Base-by-base conservation (phyloP, 92 coral and sea anemone genomes). In the Heteractis magnifica region DNA sequence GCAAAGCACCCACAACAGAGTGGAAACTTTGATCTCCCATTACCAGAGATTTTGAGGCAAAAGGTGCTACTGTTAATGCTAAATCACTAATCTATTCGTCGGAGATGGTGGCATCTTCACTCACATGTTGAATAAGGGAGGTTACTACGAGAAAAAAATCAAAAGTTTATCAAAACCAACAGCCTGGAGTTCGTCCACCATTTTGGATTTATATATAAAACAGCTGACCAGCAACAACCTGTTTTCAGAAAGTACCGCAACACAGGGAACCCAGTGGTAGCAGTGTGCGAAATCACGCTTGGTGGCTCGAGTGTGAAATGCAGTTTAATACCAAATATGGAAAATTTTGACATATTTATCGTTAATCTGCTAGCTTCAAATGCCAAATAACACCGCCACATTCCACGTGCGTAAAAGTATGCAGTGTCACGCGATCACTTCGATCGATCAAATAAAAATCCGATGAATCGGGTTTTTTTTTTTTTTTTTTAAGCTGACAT, bases 1-100 rank as follows among this genome's bases (percentile, higher is more conserved):
- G 71, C 49, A 92, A 88, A 6, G 79, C 16, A 34, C n/a, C 49
- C 23, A 75, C 90, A 13, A 60, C 85, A 18, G 82, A 50, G 10
- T 64, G 15, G 7, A 82, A 11, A 5, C 49, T 51, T 51, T 19
- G 52, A 49, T 13, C 64, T 1, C 52, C 77, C 84, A 81, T 64
- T 18, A 64, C 26, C 71, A 18, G 6, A 20, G 10, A 19, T 64
- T 64, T 19, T n/a, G 10, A 64, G 10, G 23, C 8, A n/a, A 64
- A 64, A 58, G 4, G 16, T 4, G 10, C 71, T 6, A 64, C 26
- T 8, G 2, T 8, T 16, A 64, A 18, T 64, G 3, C 26, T 64
- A 64, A 64, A 18, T 0, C 8, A 64, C 26, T 64, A 68, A 9
- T 4, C 20, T 4, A 68, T 6, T 1, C 15, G 15, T 0, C 3